Conservation (phyloP, 2,797 vertebrate genomes). For the Poeciliopsis turneri region DNA sequence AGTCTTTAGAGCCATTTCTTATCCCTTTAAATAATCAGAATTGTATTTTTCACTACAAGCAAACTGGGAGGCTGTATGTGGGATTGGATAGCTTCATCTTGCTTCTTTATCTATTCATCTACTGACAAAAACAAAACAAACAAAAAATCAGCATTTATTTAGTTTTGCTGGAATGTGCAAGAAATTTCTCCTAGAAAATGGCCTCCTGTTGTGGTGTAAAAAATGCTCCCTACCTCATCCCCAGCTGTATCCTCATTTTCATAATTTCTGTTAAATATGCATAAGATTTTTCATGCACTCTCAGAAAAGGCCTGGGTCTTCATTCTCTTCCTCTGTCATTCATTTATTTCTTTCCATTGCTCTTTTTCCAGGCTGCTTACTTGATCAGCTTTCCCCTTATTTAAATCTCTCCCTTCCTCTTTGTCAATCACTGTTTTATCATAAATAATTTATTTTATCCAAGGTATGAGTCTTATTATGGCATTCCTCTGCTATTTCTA, state of each 20-base stretch:
- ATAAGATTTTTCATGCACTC: constrained; percentile 38
- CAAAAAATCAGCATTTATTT: constrained; percentile 32
- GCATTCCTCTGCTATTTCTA: constrained; percentile 11
- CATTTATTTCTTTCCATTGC: constrained; percentile 20
- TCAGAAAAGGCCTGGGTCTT: constrained; percentile 24
- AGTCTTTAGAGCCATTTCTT: not conserved
- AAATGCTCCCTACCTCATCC: constrained; percentile 33
- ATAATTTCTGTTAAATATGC: constrained; percentile 47
- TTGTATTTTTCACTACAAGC: not conserved
- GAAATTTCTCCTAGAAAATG: constrained; percentile 44
- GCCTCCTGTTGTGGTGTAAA: constrained; percentile 33
- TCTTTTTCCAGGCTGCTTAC: constrained; percentile 34
- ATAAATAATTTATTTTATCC: constrained; percentile 12
- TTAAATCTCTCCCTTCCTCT: constrained; percentile 18
- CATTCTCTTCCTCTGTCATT: constrained; percentile 21
- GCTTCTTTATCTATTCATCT: not conserved
- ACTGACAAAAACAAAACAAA: not conserved
- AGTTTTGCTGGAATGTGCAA: constrained; percentile 29
- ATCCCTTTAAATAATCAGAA: not conserved
- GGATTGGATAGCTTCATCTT: not conserved
- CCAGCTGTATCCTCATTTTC: constrained; percentile 15
- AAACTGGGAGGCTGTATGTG: not conserved
- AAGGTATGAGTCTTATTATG: constrained; percentile 19
- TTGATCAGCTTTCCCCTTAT: constrained; percentile 20
- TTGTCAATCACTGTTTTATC: constrained; percentile 54